phyloP scores from a whole-genome alignment of 30 jellyfish, hydroid and myxozoan genomes.

The Chrysaora quinquecirrha region DNA sequence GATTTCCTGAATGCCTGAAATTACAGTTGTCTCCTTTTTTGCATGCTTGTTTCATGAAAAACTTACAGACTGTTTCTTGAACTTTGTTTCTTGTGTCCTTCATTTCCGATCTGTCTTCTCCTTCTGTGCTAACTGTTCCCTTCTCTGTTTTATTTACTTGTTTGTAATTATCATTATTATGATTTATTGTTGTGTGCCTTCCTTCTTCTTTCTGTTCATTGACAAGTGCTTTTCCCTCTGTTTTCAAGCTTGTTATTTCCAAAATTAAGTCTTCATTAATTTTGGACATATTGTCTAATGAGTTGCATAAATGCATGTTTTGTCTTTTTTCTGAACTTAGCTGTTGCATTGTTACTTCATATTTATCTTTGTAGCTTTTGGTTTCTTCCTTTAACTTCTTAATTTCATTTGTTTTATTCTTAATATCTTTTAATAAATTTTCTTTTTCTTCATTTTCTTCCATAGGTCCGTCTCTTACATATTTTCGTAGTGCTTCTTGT shows the following conservation, averaged over 20 bases:
- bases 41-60: too few species aligned
- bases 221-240: not conserved
- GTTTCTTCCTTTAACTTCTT: not conserved
- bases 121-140: too few species aligned
- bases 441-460: not conserved
- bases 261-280: not conserved
- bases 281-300: not conserved
- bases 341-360: too few species aligned
- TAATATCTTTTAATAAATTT: too few species aligned
- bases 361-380: too few species aligned
- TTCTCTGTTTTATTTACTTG: too few species aligned
- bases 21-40: not conserved
- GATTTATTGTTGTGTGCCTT: not conserved
- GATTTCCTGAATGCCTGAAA: not conserved
- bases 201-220: not conserved
- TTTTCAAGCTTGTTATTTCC: not conserved
- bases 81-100: too few species aligned
- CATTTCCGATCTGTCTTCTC: too few species aligned
- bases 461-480: too few species aligned
- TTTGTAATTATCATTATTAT: not conserved
- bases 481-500: not conserved
- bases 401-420: too few species aligned
- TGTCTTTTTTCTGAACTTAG: not conserved
- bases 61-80: not conserved
- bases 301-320: not conserved